Conservation (phyloP, 1,140 invertebrate species). For the Calosoma granatense region DNA sequence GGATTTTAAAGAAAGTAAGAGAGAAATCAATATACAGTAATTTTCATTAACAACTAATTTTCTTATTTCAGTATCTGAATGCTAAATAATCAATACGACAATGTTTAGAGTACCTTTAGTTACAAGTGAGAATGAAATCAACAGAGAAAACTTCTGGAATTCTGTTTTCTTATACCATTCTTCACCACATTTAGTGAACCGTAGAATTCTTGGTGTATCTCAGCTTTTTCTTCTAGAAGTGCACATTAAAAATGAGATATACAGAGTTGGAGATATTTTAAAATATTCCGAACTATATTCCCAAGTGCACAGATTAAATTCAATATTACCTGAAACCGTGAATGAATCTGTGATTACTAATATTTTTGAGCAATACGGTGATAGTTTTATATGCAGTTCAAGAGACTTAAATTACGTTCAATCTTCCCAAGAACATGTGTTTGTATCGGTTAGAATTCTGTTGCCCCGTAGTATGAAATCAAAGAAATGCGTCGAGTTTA, state of each 20-base stretch:
- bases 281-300: conserved; percentile 23
- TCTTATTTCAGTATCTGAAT: conserved; percentile 24
- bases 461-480: conserved; percentile 20
- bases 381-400: conserved; percentile 20
- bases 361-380: conserved; percentile 27
- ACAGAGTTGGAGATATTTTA: conserved; percentile 21
- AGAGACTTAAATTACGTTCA: conserved; percentile 17
- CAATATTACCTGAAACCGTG: conserved; percentile 21
- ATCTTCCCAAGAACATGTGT: conserved; percentile 17
- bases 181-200: conserved; percentile 29
- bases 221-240: conserved; percentile 24
- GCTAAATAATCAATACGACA: conserved; percentile 16
- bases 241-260: conserved; percentile 14
- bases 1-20: conserved; percentile 58
- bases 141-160: conserved; percentile 25
- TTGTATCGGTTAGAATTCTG: conserved; percentile 28
- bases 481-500: conserved; percentile 28
- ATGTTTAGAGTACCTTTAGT: conserved; percentile 29
- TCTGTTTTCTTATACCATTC: conserved; percentile 26
- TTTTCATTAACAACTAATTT: conserved; percentile 6
- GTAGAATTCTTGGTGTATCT: conserved; percentile 23
- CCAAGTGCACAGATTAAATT: conserved; percentile 24
- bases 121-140: conserved; percentile 23
- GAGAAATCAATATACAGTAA: neutral
- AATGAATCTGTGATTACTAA: conserved; percentile 20